These are phyloP conservation scores for Decapterus maruadsi DNA, from an alignment of 2,797 vertebrate genomes.

Conservation along the genomic window DNA sequence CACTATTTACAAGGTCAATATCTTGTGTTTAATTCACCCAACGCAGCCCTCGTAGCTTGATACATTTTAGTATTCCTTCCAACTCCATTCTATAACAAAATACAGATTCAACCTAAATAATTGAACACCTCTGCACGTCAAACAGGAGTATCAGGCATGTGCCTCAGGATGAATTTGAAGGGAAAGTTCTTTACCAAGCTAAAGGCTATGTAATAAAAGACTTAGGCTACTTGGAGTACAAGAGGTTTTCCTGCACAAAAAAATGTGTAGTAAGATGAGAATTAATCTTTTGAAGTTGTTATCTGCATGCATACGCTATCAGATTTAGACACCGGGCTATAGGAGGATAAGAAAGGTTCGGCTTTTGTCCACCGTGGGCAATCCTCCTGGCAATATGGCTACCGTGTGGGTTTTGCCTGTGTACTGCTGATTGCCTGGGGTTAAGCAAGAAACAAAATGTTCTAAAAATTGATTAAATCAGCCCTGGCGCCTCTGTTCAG, in stretches of 20 bases:
- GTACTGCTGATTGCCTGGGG: constrained; percentile 73
- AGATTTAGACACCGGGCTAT: constrained; percentile 68
- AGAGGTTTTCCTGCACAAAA: constrained; percentile 63
- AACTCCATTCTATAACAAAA: constrained; percentile 68
- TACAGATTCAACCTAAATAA: constrained; percentile 79
- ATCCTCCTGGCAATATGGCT: constrained; percentile 80
- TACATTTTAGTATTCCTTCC: constrained; percentile 62
- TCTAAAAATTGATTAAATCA: constrained; percentile 84
- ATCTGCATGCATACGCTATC: constrained; percentile 79
- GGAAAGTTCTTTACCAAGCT: constrained; percentile 77
- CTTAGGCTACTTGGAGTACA: constrained; percentile 66
- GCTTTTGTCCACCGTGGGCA: constrained; percentile 80
- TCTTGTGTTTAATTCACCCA: constrained; percentile 44
- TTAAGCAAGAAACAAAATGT: constrained; percentile 81
- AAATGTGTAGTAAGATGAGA: constrained; percentile 78
- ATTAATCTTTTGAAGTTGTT: constrained; percentile 86
- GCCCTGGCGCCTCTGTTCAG: constrained; percentile 66
- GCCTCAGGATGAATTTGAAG: constrained; percentile 77
- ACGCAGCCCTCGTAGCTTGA: constrained; percentile 44
- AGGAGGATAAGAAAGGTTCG: constrained; percentile 76
- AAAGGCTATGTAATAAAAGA: constrained; percentile 79
- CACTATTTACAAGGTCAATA: constrained; percentile 61
- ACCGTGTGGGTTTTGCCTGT: constrained; percentile 75
- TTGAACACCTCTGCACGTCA: constrained; percentile 76
- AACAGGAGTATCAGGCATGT: constrained; percentile 67